Conservation (phyloP, 2,113 vertebrate species). For the Microtus montanus region DNA sequence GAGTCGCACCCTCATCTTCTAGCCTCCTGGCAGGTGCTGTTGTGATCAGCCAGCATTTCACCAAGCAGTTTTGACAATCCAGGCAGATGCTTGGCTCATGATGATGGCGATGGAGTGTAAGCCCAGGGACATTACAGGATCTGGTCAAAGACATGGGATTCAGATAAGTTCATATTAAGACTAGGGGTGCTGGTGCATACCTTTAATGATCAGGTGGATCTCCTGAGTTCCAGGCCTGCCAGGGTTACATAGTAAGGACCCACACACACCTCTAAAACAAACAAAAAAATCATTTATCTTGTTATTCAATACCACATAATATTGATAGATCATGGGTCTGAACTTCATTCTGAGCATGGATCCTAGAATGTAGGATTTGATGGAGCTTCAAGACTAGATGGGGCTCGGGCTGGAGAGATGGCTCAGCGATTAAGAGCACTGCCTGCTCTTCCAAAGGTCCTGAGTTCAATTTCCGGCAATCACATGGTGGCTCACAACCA, state of each 20-base stretch:
- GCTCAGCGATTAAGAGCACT: too few species aligned
- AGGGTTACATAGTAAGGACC: neutral
- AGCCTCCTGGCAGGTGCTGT: rapidly evolving
- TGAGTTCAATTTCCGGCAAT: too few species aligned
- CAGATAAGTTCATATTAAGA: neutral
- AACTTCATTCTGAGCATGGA: neutral
- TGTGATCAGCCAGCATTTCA: neutral
- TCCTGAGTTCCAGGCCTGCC: neutral
- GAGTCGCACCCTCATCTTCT: neutral
- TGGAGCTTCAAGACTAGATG: neutral
- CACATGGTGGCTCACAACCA: too few species aligned
- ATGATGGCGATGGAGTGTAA: neutral
- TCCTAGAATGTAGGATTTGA: neutral
- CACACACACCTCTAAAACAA: too few species aligned
- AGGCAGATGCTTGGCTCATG: neutral
- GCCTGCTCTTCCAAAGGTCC: too few species aligned
- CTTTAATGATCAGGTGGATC: neutral
- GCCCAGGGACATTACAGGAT: neutral
- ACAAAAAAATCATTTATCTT: neutral
- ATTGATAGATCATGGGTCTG: neutral
- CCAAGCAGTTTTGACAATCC: neutral
- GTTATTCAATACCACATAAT: too few species aligned
- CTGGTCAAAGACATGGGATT: neutral
- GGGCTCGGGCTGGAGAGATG: too few species aligned
- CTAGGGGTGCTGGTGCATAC: neutral